Conservation (phyloP, 2,113 vertebrate species). For the Petromus typicus region DNA sequence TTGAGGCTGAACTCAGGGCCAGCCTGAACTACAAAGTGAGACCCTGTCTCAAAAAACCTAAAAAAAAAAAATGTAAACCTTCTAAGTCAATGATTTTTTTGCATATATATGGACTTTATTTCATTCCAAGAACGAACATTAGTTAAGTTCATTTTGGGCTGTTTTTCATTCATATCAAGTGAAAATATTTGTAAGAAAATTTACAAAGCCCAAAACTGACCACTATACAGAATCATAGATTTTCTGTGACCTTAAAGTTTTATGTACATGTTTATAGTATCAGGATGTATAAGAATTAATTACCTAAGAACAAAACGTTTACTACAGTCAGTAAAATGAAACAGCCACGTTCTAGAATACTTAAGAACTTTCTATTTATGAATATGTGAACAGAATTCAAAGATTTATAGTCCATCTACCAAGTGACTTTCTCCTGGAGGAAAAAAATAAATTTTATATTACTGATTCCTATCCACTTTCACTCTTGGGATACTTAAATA, state of each 20-base stretch:
- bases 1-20: no score
- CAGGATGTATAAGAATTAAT: conserved; percentile 8
- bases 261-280: not conserved
- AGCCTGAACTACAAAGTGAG: no score
- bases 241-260: not conserved
- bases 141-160: conserved; percentile 41
- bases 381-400: conserved; percentile 41
- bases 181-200: conserved; percentile 38
- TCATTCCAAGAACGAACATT: conserved; percentile 38
- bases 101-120: not conserved
- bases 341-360: conserved; percentile 17
- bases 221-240: not conserved
- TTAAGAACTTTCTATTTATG: not conserved
- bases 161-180: conserved; percentile 42
- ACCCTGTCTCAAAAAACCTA: no score
- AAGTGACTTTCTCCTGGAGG: not conserved
- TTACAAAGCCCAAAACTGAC: conserved; percentile 43
- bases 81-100: conserved; percentile 49
- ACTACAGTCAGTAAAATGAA: conserved; percentile 15
- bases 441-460: not conserved
- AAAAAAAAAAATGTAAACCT: conserved; percentile 55
- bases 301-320: conserved; percentile 12
- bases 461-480: not conserved
- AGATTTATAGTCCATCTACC: not conserved
- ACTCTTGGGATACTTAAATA: not conserved